These are phyloP conservation scores for Mus spretus DNA, from an alignment of 2,797 vertebrate species.

Conservation along the genomic window DNA sequence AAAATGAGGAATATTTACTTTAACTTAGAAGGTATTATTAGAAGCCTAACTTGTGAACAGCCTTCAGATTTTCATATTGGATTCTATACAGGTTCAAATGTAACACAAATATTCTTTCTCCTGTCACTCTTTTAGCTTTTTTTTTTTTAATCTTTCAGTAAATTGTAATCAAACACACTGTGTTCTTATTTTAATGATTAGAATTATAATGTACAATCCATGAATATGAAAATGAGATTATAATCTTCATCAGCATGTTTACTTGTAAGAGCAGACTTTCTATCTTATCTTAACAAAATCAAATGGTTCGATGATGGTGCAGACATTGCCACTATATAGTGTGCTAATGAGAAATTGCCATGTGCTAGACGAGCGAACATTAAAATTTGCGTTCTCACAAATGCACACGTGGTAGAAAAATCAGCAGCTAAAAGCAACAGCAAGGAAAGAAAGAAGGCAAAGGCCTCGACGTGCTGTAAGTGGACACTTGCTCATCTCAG, in stretches of 20 bases:
- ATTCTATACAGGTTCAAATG: constrained; percentile 7
- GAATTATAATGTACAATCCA: not conserved
- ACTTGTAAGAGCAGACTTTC: not conserved
- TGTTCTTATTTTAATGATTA: constrained; percentile 36
- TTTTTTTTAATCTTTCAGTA: constrained; percentile 26
- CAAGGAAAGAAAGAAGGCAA: not conserved
- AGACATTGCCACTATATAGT: not conserved
- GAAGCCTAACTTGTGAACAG: constrained; percentile 42
- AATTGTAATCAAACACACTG: not conserved
- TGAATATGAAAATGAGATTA: constrained; percentile 56
- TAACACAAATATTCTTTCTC: not conserved
- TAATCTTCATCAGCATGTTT: not conserved
- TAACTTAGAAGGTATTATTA: not conserved
- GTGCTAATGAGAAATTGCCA: constrained; percentile 30
- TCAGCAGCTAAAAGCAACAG: not conserved
- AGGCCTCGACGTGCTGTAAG: not conserved
- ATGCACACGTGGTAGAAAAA: constrained; percentile 27
- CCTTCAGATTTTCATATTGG: constrained; percentile 15
- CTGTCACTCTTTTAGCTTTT: not conserved
- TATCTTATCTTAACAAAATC: not conserved
- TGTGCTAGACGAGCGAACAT: not conserved
- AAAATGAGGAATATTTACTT: constrained; percentile 31
- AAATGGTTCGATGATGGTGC: not conserved
- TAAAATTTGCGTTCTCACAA: not conserved
- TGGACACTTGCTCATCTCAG: not conserved